Conservation (phyloP, 2,888 invertebrate species). For the Parnassius orleans region DNA sequence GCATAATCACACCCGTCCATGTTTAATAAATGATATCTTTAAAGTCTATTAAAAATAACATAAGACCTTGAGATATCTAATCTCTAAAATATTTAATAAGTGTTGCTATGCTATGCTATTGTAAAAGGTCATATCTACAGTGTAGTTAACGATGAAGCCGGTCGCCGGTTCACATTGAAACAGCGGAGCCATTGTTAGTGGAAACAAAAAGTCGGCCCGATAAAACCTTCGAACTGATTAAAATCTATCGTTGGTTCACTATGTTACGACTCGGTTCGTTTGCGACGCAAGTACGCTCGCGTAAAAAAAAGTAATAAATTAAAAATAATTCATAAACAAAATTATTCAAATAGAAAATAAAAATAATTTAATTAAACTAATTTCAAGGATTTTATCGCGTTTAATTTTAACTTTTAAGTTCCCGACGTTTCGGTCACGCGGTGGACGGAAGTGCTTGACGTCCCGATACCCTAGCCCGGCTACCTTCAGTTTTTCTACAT, state of each 20-base stretch:
- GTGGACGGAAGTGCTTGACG: too few species aligned
- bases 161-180: neutral
- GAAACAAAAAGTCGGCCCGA: conserved; percentile 17
- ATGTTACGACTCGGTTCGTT: conserved; percentile 14
- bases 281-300: conserved; percentile 2
- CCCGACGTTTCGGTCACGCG: too few species aligned
- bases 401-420: too few species aligned
- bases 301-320: too few species aligned
- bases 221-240: conserved; percentile 18
- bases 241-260: conserved; percentile 14
- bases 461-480: too few species aligned
- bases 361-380: too few species aligned
- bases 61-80: neutral
- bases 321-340: too few species aligned
- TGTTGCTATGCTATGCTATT: neutral
- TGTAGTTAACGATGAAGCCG: neutral
- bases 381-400: too few species aligned
- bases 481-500: too few species aligned
- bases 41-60: neutral
- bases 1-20: too few species aligned
- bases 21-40: neutral
- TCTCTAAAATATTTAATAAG: neutral
- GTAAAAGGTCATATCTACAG: neutral
- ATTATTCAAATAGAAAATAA: too few species aligned
- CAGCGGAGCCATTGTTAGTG: conserved; percentile 8